Conservation (phyloP, 1,140 invertebrate genomes). For the Neelides sp. region DNA sequence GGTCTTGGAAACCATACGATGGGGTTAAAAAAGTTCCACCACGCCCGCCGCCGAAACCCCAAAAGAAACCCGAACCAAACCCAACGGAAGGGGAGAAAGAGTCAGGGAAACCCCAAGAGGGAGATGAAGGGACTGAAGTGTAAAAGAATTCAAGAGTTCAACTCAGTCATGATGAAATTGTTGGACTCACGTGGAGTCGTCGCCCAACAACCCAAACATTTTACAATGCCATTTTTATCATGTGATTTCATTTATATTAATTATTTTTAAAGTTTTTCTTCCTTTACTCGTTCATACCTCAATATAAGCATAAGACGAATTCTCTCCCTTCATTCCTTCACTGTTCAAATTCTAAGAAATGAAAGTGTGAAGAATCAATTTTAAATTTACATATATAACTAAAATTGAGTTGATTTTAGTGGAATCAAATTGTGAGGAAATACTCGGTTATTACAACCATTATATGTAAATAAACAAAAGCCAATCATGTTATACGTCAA, state of each 20-base stretch:
- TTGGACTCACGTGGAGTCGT: background rate
- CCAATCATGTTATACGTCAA: too few species aligned
- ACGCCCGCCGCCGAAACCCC: constrained; percentile 34
- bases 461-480: too few species aligned
- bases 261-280: background rate
- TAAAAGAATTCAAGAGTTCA: constrained; percentile 14
- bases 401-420: background rate
- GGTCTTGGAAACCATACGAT: constrained; percentile 17
- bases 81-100: background rate
- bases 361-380: background rate
- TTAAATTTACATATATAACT: background rate
- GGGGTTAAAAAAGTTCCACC: constrained; percentile 33
- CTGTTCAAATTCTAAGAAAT: background rate
- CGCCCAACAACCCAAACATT: background rate
- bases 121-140: constrained; percentile 34
- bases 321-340: background rate
- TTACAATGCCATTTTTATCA: background rate
- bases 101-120: constrained; percentile 20
- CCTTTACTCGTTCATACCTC: background rate
- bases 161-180: background rate
- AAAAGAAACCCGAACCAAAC: constrained; percentile 17
- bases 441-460: too few species aligned
- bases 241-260: background rate
- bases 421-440: background rate
- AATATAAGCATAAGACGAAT: background rate